phyloP scores from a whole-genome alignment of 2,113 vertebrate species.

The Nansenia antarctica region DNA sequence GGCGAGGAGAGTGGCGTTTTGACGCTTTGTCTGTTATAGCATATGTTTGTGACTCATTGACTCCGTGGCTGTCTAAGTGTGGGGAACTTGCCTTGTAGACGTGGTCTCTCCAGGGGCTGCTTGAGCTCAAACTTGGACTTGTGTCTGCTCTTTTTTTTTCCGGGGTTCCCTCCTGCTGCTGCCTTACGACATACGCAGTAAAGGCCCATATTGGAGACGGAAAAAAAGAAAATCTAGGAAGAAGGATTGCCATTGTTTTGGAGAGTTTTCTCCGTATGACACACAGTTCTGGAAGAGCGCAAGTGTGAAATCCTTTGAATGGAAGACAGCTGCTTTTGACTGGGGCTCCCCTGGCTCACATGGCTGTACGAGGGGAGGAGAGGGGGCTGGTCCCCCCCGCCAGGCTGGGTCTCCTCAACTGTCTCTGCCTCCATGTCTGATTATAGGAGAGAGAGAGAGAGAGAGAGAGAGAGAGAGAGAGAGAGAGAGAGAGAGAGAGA shows the following conservation, averaged over 20 bases:
- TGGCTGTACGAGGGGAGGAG: slow-evolving; percentile 29
- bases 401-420: slow-evolving; percentile 55
- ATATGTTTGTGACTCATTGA: slow-evolving; percentile 52
- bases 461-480: slow-evolving; percentile 2
- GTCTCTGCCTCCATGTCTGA: slow-evolving; percentile 69
- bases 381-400: slow-evolving; percentile 31
- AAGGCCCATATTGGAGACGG: slow-evolving; percentile 45
- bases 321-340: slow-evolving; percentile 78
- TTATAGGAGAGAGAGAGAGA: slow-evolving; percentile 50
- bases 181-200: slow-evolving; percentile 51
- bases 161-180: slow-evolving; percentile 58
- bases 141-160: not conserved
- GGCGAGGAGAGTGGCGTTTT: slow-evolving; percentile 5
- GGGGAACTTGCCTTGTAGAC: slow-evolving; percentile 20
- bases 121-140: slow-evolving; percentile 22
- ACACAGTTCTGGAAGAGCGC: slow-evolving; percentile 85
- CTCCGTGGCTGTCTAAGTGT: slow-evolving; percentile 43
- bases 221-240: slow-evolving; percentile 38
- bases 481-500: slow-evolving; percentile 5
- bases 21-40: slow-evolving; percentile 28
- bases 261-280: slow-evolving; percentile 85
- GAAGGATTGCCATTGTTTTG: slow-evolving; percentile 84
- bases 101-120: slow-evolving; percentile 18
- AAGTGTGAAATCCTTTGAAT: slow-evolving; percentile 86
- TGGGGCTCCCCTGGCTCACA: slow-evolving; percentile 62